Conservation (phyloP, 1,140 invertebrate genomes). For the Pseudomyrmex cubaensis region DNA sequence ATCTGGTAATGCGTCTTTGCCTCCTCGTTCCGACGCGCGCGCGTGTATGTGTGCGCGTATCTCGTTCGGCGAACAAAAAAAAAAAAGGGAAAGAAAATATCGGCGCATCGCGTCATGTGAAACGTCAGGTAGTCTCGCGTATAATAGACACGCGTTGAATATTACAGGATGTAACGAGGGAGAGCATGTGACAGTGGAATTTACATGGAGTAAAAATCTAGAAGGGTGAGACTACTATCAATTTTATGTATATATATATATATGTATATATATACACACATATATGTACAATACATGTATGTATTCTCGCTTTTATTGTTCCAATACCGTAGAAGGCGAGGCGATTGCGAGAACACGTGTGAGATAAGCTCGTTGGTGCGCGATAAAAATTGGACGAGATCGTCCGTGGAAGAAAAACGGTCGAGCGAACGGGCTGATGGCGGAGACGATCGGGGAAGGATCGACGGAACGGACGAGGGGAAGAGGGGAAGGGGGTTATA, state of each 20-base stretch:
- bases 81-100: conserved; percentile 64
- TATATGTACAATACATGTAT: too few species aligned
- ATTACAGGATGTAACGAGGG: conserved; percentile 3
- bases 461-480: conserved; percentile 55
- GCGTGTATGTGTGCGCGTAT: neutral
- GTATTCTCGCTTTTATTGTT: neutral
- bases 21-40: conserved; percentile 5
- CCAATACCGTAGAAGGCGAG: conserved; percentile 69
- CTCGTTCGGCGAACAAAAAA: conserved; percentile 40
- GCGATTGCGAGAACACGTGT: conserved; percentile 65
- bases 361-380: conserved; percentile 73
- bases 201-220: neutral
- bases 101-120: conserved; percentile 36
- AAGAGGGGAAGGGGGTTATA: conserved; percentile 27
- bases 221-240: too few species aligned
- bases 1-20: conserved; percentile 84
- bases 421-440: conserved; percentile 61
- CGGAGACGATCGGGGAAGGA: conserved; percentile 14
- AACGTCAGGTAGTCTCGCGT: conserved; percentile 33
- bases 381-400: conserved; percentile 82
- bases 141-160: conserved; percentile 50
- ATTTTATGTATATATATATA: neutral
- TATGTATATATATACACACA: too few species aligned
- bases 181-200: conserved; percentile 15
- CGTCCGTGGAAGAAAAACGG: conserved; percentile 71